phyloP scores from a whole-genome alignment of 2,113 vertebrate species.

The Cyprinodon brontotheroides region DNA sequence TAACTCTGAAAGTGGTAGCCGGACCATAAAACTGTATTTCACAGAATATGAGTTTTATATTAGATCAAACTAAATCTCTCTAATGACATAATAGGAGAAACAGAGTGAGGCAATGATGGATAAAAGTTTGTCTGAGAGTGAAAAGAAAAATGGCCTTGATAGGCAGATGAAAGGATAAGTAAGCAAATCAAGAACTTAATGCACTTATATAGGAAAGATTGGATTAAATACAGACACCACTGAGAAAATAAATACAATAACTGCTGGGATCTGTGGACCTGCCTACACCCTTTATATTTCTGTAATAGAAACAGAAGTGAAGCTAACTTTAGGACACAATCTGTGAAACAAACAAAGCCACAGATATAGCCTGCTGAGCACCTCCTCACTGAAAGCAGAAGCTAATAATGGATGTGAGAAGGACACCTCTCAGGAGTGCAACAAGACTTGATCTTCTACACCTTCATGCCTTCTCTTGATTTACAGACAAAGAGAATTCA shows the following conservation, averaged over 20 bases:
- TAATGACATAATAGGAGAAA: conserved; percentile 22
- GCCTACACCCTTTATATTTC: neutral
- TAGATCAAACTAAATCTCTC: conserved; percentile 22
- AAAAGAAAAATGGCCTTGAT: conserved; percentile 21
- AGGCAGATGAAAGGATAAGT: conserved; percentile 10
- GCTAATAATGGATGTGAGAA: too few relatives aligned
- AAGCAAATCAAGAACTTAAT: conserved; percentile 4
- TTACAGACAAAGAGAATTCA: too few relatives aligned
- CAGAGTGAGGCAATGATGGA: neutral
- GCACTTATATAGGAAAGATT: neutral
- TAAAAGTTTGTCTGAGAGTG: conserved; percentile 11
- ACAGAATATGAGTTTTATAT: conserved; percentile 32
- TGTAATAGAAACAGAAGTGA: neutral
- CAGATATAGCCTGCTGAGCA: too few relatives aligned
- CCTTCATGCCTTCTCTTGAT: too few relatives aligned
- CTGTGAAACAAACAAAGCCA: too few relatives aligned
- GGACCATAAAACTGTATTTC: conserved; percentile 11
- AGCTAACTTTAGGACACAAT: neutral
- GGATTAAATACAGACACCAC: neutral
- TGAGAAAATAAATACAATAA: neutral
- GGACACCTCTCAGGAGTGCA: too few relatives aligned
- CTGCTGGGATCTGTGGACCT: neutral
- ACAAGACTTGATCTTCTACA: too few relatives aligned
- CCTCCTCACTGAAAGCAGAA: neutral
- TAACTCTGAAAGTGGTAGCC: neutral